Evolutionary conservation across 64 coral and sea anemone species (phyloP).

Genomic region (Orbicella faveolata): DNA sequence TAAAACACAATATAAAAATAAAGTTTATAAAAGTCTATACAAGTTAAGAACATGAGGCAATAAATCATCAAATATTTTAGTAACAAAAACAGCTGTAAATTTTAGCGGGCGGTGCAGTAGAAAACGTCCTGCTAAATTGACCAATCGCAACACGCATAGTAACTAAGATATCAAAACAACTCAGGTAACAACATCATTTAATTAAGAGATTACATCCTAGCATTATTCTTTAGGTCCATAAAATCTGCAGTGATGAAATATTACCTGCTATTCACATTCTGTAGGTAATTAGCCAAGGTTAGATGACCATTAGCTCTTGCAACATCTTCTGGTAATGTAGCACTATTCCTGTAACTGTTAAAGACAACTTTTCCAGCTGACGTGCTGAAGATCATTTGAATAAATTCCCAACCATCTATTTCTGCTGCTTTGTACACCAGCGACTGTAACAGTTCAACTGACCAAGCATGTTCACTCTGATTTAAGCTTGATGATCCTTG

Average conservation of each 20-base stretch:
- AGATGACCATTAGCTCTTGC: slow-evolving; percentile 22
- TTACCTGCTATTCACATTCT: slow-evolving; percentile 29
- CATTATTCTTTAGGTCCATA: not conserved
- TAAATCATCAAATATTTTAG: too few relatives aligned
- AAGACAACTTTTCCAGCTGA: slow-evolving; percentile 25
- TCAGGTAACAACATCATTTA: not conserved
- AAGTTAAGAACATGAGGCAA: too few relatives aligned
- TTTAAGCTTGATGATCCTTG: not conserved
- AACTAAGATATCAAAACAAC: not conserved
- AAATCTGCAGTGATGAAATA: not conserved
- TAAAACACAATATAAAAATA: too few relatives aligned
- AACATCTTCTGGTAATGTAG: slow-evolving; percentile 23
- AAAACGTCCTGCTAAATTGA: too few relatives aligned
- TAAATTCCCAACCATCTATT: slow-evolving; percentile 24
- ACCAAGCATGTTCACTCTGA: not conserved
- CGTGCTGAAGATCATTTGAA: slow-evolving; percentile 36
- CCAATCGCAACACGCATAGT: too few relatives aligned
- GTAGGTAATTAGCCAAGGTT: slow-evolving; percentile 11
- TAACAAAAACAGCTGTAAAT: too few relatives aligned
- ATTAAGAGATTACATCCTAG: not conserved
- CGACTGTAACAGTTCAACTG: slow-evolving; percentile 19
- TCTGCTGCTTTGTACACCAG: slow-evolving; percentile 44
- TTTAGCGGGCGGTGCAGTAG: too few relatives aligned
- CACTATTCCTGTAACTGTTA: slow-evolving; percentile 20
- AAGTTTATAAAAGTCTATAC: too few relatives aligned